phyloP scores from a whole-genome alignment of 2,113 vertebrate species.

The Chionis minor region DNA sequence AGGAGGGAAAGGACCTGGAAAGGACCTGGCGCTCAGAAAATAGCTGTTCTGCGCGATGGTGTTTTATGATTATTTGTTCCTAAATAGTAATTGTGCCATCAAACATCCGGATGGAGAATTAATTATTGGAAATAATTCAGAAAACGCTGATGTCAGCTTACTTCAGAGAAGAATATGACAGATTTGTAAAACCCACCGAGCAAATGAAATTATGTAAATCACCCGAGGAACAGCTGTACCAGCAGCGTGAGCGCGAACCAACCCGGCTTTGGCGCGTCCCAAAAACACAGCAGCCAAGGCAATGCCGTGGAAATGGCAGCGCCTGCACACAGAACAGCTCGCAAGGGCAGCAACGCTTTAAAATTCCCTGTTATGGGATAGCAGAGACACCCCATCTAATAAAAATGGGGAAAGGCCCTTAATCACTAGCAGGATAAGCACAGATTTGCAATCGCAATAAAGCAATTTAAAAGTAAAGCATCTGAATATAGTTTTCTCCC shows the following conservation, averaged over 20 bases:
- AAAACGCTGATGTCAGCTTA: background rate
- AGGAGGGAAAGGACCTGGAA: background rate
- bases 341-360: background rate
- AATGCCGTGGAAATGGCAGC: background rate
- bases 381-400: background rate
- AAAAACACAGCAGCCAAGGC: background rate
- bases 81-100: background rate
- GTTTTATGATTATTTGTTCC: background rate
- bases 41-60: background rate
- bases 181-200: background rate
- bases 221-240: background rate
- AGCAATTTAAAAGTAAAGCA: background rate
- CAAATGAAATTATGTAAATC: slow-evolving; percentile 3
- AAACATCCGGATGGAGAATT: background rate
- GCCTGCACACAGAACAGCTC: background rate
- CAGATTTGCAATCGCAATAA: background rate
- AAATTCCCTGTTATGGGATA: background rate
- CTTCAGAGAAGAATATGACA: background rate
- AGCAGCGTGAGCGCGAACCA: background rate
- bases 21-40: background rate
- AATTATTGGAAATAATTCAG: slow-evolving; percentile 1
- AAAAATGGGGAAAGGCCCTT: background rate
- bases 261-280: background rate
- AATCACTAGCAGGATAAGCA: background rate
- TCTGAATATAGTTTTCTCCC: background rate